A percentile compares a stretch with the other conserved stretches of the same genome.
Conservation (phyloP, 1,140 invertebrate species). For the Psix sp. region DNA sequence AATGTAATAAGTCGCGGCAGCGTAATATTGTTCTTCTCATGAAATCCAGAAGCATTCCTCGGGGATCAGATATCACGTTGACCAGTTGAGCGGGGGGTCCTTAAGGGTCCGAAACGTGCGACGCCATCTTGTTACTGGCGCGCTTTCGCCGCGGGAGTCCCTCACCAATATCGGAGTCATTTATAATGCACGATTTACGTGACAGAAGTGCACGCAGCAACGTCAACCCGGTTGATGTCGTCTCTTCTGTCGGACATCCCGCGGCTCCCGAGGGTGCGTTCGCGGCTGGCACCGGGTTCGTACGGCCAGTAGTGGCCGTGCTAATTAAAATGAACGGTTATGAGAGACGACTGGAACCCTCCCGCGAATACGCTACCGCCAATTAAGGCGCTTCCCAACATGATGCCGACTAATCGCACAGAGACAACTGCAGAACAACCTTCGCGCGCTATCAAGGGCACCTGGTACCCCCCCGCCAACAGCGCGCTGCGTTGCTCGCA, state of each 20-base stretch:
- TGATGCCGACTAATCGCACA: constrained; percentile 20
- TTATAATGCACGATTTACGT: constrained; percentile 56
- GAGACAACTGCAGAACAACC: constrained; percentile 36
- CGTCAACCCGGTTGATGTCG: constrained; percentile 43
- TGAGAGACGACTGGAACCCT: constrained; percentile 56
- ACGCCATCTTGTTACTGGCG: constrained; percentile 32
- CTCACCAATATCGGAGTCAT: constrained; percentile 52
- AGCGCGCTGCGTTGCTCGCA: not conserved
- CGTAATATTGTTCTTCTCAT: constrained; percentile 20
- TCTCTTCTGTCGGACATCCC: constrained; percentile 46
- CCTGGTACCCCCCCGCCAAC: constrained; percentile 31
- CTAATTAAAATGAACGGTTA: constrained; percentile 72
- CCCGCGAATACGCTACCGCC: constrained; percentile 65
- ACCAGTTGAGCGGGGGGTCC: constrained; percentile 52
- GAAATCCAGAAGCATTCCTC: constrained; percentile 63
- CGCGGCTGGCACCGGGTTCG: constrained; percentile 23
- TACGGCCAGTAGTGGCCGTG: constrained; percentile 53
- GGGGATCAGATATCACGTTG: constrained; percentile 61
- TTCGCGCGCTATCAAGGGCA: constrained; percentile 51
- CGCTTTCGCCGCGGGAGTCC: constrained; percentile 41
- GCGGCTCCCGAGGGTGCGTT: constrained; percentile 51
- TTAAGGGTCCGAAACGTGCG: constrained; percentile 35
- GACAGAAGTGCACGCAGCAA: constrained; percentile 28
- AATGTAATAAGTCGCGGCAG: constrained; percentile 19
- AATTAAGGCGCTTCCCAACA: constrained; percentile 62